phyloP scores from a whole-genome alignment of 2,113 vertebrate species.

The Stictonetta naevosa region DNA sequence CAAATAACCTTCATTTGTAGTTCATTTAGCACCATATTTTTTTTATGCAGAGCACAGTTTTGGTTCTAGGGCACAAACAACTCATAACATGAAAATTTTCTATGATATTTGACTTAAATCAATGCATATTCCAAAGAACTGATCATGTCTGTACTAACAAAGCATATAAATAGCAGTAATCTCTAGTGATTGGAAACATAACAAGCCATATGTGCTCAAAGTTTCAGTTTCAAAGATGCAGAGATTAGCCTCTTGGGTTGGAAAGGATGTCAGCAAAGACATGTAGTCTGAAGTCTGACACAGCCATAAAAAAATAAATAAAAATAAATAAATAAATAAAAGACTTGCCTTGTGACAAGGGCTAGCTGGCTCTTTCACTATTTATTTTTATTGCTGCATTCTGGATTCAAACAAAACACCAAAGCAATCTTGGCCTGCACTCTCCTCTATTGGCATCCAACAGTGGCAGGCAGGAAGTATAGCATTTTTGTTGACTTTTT shows the following conservation, averaged over 20 bases:
- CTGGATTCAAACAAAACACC: constrained; percentile 18
- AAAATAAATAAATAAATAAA: constrained; percentile 32
- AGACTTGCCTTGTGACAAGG: neutral
- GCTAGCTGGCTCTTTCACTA: neutral
- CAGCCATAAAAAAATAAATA: constrained; percentile 3
- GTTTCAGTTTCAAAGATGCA: neutral
- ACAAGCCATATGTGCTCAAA: neutral
- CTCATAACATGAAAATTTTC: neutral
- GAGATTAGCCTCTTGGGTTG: neutral
- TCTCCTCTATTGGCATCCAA: neutral
- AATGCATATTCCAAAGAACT: neutral
- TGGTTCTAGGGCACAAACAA: neutral
- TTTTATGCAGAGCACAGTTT: neutral
- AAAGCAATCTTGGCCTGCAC: neutral
- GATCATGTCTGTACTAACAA: neutral
- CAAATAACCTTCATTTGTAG: neutral
- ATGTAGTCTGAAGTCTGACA: constrained; percentile 2
- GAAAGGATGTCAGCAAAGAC: neutral
- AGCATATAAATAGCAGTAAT: neutral
- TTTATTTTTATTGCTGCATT: constrained; percentile 51
- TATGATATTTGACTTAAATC: neutral
- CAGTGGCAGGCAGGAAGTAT: neutral
- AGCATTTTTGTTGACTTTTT: neutral
- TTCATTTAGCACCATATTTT: neutral
- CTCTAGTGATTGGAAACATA: neutral